These are phyloP conservation scores for Oriolus oriolus DNA, from an alignment of 2,113 vertebrate genomes.

Conservation along the genomic window DNA sequence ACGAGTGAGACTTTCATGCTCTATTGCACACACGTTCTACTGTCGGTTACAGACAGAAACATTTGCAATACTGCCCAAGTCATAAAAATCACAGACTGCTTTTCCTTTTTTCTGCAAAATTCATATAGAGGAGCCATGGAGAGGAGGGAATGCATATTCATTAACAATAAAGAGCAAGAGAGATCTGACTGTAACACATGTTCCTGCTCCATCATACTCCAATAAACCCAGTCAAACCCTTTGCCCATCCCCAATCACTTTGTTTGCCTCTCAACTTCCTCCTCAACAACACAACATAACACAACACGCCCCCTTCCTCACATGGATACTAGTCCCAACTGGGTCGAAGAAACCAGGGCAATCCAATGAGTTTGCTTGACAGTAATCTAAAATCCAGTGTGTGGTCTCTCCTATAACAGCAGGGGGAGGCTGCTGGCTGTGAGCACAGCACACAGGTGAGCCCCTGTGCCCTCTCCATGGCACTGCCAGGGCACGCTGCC, in stretches of 20 bases:
- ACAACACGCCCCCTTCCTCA: background rate
- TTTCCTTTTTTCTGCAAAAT: background rate
- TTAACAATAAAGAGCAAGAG: background rate
- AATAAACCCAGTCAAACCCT: background rate
- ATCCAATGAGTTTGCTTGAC: background rate
- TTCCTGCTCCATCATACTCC: background rate
- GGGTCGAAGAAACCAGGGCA: background rate
- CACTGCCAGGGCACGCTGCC: fast-evolving
- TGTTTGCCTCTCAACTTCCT: background rate
- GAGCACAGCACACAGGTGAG: background rate
- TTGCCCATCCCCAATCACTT: background rate
- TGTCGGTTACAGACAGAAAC: background rate
- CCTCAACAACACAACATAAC: background rate
- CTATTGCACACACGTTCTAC: background rate
- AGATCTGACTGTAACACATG: background rate
- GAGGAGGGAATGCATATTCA: background rate
- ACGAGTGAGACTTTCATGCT: background rate
- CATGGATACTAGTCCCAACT: background rate
- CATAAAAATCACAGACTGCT: background rate
- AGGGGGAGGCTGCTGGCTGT: background rate
- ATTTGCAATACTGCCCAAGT: background rate
- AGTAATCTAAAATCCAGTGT: background rate
- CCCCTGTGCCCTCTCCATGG: background rate
- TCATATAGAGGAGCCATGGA: background rate
- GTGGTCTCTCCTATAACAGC: background rate